phyloP scores from a whole-genome alignment of 1,140 invertebrate species.

The Lordiphosa mommai region DNA sequence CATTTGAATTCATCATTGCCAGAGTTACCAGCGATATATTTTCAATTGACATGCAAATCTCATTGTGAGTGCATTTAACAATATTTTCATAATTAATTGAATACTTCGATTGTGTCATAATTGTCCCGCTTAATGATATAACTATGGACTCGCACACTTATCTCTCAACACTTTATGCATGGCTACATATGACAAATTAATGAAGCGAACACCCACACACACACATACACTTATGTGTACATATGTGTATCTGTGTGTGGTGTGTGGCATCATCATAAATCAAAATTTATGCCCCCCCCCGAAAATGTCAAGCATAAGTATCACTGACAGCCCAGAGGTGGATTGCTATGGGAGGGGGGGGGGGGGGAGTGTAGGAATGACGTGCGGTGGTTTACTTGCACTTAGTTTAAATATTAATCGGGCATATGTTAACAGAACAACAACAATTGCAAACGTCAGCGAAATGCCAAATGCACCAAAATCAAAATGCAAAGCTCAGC shows the following conservation, averaged over 20 bases:
- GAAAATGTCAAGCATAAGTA: slow-evolving; percentile 42
- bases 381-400: slow-evolving; percentile 11
- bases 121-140: slow-evolving; percentile 43
- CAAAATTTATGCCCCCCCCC: slow-evolving; percentile 58
- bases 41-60: slow-evolving; percentile 52
- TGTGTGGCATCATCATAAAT: slow-evolving; percentile 45
- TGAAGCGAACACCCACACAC: slow-evolving; percentile 40
- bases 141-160: slow-evolving; percentile 18
- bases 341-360: too few species aligned
- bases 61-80: slow-evolving; percentile 42
- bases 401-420: slow-evolving; percentile 52
- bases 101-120: slow-evolving; percentile 28
- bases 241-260: slow-evolving; percentile 11
- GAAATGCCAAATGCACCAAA: slow-evolving; percentile 25
- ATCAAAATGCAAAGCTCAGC: slow-evolving; percentile 46
- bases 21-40: neutral
- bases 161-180: slow-evolving; percentile 49
- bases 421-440: slow-evolving; percentile 28
- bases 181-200: slow-evolving; percentile 71
- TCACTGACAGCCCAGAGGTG: neutral
- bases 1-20: slow-evolving; percentile 1
- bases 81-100: slow-evolving; percentile 64
- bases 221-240: slow-evolving; percentile 16
- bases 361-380: neutral
- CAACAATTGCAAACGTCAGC: slow-evolving; percentile 51